phyloP scores from a whole-genome alignment of 2,113 vertebrate species.

The Tympanuchus pallidicinctus region DNA sequence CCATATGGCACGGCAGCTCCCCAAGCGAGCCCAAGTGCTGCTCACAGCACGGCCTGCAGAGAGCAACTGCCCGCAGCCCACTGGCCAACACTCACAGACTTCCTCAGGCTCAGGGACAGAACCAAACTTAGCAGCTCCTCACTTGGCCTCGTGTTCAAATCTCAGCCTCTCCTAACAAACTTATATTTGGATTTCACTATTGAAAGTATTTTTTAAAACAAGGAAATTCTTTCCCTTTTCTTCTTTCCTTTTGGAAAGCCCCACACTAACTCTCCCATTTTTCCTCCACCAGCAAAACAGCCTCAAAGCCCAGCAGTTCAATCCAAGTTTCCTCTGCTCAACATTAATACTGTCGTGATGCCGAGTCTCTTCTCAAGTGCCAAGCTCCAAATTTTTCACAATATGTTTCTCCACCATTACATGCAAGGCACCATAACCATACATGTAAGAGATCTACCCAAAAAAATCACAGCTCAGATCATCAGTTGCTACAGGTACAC shows the following conservation, averaged over 20 bases:
- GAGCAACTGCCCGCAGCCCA: neutral
- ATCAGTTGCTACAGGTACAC: neutral
- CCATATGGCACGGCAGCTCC: neutral
- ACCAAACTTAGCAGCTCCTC: neutral
- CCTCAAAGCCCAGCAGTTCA: neutral
- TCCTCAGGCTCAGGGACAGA: neutral
- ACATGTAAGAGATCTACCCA: neutral
- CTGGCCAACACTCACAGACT: neutral
- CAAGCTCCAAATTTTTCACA: neutral
- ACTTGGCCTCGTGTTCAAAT: neutral
- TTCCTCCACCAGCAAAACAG: neutral
- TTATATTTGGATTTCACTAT: neutral
- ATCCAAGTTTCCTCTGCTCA: neutral
- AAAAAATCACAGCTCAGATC: neutral
- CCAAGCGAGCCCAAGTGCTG: neutral
- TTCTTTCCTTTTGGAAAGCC: neutral
- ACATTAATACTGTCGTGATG: neutral
- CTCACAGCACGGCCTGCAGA: neutral
- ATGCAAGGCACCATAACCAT: neutral
- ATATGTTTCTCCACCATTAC: neutral
- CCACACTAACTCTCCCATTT: neutral
- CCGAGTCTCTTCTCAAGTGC: neutral
- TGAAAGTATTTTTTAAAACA: neutral
- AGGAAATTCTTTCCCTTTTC: neutral
- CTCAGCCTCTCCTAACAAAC: neutral